These are phyloP conservation scores for Monodelphis domestica DNA, from an alignment of 2,797 vertebrate species.

Conservation along the genomic window DNA sequence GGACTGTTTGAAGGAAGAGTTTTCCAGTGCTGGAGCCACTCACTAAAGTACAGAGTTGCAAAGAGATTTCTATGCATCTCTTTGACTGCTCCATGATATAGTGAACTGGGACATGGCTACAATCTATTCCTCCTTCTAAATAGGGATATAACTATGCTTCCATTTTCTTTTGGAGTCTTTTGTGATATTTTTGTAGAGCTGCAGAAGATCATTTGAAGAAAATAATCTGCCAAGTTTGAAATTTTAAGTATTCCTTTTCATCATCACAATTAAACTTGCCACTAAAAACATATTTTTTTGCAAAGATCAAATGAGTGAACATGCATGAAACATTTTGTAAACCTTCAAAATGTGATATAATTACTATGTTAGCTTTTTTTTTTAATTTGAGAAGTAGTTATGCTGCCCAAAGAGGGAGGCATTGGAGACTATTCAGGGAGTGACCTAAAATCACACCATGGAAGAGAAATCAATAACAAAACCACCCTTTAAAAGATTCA, in stretches of 20 bases:
- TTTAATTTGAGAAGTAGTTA: conserved; percentile 37
- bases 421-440: conserved; percentile 1
- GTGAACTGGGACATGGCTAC: neutral
- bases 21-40: conserved; percentile 30
- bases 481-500: neutral
- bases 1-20: conserved; percentile 8
- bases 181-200: neutral
- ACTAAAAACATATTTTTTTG: too few relatives aligned
- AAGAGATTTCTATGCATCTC: conserved; percentile 42
- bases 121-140: conserved; percentile 39
- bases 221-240: conserved; percentile 21
- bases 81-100: conserved; percentile 8
- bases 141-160: neutral
- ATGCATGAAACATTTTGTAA: too few relatives aligned
- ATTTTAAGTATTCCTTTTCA: neutral
- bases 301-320: too few relatives aligned
- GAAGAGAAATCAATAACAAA: neutral
- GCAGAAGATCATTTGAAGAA: conserved; percentile 6
- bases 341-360: too few relatives aligned
- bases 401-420: neutral
- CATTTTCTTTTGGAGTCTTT: conserved; percentile 5
- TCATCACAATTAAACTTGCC: neutral
- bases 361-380: conserved; percentile 6
- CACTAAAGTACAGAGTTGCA: conserved; percentile 32
- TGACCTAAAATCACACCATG: conserved; percentile 12